Conservation (phyloP, 1,140 invertebrate species). For the Drosophila asahinai region DNA sequence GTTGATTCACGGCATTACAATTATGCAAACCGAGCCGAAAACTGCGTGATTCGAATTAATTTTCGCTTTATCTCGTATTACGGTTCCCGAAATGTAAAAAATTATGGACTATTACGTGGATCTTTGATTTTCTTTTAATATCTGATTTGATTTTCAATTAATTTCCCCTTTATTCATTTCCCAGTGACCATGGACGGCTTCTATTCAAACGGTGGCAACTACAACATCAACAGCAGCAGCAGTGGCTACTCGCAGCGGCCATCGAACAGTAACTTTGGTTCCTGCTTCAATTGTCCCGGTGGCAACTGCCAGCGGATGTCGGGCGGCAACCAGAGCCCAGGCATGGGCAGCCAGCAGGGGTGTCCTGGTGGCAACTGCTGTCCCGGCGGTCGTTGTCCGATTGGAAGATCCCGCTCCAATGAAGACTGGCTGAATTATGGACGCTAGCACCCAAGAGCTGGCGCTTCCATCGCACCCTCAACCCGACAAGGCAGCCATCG, state of each 20-base stretch:
- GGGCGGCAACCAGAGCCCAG: neutral
- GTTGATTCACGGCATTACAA: neutral
- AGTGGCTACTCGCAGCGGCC: slow-evolving; percentile 8
- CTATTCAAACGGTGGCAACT: slow-evolving; percentile 1
- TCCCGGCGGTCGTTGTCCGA: slow-evolving; percentile 31
- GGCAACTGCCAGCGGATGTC: slow-evolving; percentile 31
- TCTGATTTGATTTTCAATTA: no score
- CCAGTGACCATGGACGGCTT: slow-evolving; percentile 47
- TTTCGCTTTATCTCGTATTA: no score
- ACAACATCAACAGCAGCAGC: neutral
- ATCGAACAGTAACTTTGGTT: neutral
- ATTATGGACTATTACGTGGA: no score
- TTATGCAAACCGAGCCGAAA: no score
- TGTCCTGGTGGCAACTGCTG: slow-evolving; percentile 51
- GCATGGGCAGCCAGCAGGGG: slow-evolving; percentile 5
- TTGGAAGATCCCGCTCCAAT: neutral
- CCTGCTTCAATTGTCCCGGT: slow-evolving; percentile 28
- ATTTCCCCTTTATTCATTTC: no score
- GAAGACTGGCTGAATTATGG: slow-evolving; percentile 28
- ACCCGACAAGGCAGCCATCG: slow-evolving; percentile 9
- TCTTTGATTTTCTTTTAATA: no score
- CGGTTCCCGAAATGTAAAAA: neutral
- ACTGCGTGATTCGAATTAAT: no score
- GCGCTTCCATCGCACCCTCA: slow-evolving; percentile 2
- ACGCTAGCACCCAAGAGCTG: slow-evolving; percentile 39